Conservation (phyloP, 2,888 invertebrate species). For the Anodontia alba region DNA sequence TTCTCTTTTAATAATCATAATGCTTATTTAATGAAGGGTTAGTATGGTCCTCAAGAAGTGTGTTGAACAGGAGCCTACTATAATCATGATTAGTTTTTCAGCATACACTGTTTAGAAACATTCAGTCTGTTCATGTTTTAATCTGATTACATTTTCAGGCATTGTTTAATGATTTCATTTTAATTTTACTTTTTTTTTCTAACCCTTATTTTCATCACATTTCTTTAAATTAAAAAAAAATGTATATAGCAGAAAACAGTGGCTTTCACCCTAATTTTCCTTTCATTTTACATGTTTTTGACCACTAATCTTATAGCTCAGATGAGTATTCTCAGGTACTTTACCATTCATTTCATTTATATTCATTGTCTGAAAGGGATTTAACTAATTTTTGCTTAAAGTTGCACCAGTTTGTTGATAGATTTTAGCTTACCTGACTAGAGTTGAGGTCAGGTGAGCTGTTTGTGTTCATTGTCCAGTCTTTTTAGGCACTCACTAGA, state of each 20-base stretch:
- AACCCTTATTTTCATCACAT: neutral
- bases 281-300: too few species aligned
- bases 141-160: slow-evolving; percentile 7
- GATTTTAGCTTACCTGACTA: too few species aligned
- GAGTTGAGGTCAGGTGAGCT: too few species aligned
- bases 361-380: too few species aligned
- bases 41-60: slow-evolving; percentile 10
- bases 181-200: neutral
- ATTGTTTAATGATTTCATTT: neutral
- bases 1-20: slow-evolving; percentile 57
- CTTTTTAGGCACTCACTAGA: too few species aligned
- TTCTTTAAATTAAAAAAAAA: neutral
- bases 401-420: too few species aligned
- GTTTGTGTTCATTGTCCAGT: too few species aligned
- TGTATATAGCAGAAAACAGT: neutral
- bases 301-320: too few species aligned
- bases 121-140: neutral
- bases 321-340: too few species aligned
- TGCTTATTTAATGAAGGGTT: slow-evolving; percentile 39
- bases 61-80: neutral
- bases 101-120: neutral
- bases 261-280: neutral
- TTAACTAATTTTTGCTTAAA: too few species aligned
- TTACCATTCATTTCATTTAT: too few species aligned
- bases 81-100: slow-evolving; percentile 1